A percentile compares a stretch with the other conserved stretches of the same genome.
These are phyloP conservation scores for Brassicogethes aeneus DNA, from an alignment of 2,888 invertebrate species.

Conservation along the genomic window DNA sequence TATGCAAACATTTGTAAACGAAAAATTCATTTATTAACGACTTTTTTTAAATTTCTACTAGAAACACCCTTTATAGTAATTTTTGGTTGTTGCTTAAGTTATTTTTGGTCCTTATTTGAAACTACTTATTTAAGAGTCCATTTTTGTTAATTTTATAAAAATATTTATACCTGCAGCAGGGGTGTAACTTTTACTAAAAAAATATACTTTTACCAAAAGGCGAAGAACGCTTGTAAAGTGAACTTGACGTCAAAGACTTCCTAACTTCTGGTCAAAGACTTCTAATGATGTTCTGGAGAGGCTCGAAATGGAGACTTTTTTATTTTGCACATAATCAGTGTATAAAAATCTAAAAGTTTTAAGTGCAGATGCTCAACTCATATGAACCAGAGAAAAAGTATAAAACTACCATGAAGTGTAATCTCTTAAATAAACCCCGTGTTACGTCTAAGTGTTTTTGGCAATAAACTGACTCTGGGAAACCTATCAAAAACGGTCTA, in stretches of 20 bases:
- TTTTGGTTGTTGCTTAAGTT: too few relatives aligned
- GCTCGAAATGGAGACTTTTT: background rate
- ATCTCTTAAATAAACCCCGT: constrained; percentile 33
- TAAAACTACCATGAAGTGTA: constrained; percentile 31
- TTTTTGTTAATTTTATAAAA: too few relatives aligned
- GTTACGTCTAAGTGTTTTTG: constrained; percentile 34
- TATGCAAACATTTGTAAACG: too few relatives aligned
- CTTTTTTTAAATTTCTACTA: too few relatives aligned
- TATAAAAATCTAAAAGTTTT: constrained; percentile 18
- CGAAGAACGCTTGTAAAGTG: too few relatives aligned
- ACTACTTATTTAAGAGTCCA: too few relatives aligned
- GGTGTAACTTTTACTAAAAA: too few relatives aligned
- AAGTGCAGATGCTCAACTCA: constrained; percentile 12
- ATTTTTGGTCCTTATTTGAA: too few relatives aligned
- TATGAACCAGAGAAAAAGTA: constrained; percentile 15
- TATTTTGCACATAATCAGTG: background rate
- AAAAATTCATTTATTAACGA: too few relatives aligned
- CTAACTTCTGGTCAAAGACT: background rate
- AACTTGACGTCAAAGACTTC: background rate
- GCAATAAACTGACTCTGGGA: constrained; percentile 32
- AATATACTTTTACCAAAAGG: too few relatives aligned
- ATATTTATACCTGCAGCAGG: too few relatives aligned
- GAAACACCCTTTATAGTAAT: too few relatives aligned
- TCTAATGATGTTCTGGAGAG: background rate
- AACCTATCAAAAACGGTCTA: constrained; percentile 11